Evolutionary conservation across 2,113 vertebrate species (phyloP).

Genomic region (Ceyx melanurus): DNA sequence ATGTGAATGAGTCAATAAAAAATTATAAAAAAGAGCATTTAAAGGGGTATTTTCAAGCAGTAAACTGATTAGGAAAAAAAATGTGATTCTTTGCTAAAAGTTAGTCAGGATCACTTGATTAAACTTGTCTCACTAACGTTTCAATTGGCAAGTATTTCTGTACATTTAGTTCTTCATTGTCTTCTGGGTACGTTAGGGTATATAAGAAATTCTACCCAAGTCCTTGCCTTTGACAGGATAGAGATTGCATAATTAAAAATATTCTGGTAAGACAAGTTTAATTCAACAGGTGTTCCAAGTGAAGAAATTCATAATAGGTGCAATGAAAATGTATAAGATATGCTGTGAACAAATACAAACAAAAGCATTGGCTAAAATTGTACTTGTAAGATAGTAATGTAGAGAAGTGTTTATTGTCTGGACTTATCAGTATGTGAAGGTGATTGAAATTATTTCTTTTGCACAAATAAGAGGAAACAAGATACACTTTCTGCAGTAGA

Average conservation of each 20-base stretch:
- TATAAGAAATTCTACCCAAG: conserved; percentile 76
- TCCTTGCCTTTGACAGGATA: conserved; percentile 65
- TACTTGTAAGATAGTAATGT: conserved; percentile 39
- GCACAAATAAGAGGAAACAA: not conserved
- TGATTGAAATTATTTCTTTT: not conserved
- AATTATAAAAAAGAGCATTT: conserved; percentile 26
- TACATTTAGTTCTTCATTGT: conserved; percentile 66
- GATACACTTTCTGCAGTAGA: not conserved
- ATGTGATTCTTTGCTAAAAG: conserved; percentile 44
- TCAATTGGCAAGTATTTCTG: conserved; percentile 71
- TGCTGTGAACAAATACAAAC: conserved; percentile 65
- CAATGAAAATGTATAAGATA: conserved; percentile 58
- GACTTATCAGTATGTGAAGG: conserved; percentile 7
- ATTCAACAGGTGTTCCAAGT: conserved; percentile 76
- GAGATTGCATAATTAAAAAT: conserved; percentile 78
- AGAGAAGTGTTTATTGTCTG: conserved; percentile 59
- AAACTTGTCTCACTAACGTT: conserved; percentile 66
- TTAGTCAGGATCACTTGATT: conserved; percentile 64
- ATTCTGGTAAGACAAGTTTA: conserved; percentile 70
- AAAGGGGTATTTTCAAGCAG: conserved; percentile 24
- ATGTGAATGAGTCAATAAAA: conserved; percentile 34
- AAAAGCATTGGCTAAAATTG: conserved; percentile 65
- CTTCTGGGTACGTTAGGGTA: conserved; percentile 65
- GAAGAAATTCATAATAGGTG: conserved; percentile 54
- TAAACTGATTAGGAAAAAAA: conserved; percentile 32